Evolutionary conservation across 2,888 invertebrate genomes (phyloP).

Genomic region (Priapulus caudatus): DNA sequence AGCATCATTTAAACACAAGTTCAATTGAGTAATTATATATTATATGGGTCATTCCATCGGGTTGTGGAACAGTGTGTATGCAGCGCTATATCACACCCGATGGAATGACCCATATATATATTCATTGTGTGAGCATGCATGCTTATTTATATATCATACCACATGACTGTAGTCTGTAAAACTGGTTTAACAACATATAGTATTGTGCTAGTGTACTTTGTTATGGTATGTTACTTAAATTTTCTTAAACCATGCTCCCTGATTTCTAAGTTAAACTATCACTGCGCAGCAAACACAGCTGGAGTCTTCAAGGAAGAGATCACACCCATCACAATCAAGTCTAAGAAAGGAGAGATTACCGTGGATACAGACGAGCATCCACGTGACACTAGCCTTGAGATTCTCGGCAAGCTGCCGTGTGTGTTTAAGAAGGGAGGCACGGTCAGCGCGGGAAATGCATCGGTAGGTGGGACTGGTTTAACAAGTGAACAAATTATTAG

Average conservation of each 20-base stretch:
- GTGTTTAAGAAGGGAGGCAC: conserved; percentile 88
- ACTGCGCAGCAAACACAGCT: conserved; percentile 68
- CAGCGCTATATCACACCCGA: no score
- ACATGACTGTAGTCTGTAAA: no score
- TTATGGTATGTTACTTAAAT: background rate
- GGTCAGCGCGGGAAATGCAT: conserved; percentile 87
- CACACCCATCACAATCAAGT: conserved; percentile 65
- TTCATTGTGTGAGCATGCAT: no score
- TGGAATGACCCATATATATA: no score
- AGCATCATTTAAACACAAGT: no score
- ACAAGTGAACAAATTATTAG: no score
- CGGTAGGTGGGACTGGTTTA: conserved; percentile 55
- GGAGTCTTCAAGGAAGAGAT: conserved; percentile 85
- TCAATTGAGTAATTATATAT: no score
- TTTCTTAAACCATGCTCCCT: background rate
- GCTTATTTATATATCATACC: no score
- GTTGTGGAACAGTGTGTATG: no score
- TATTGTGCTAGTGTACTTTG: conserved; percentile 9
- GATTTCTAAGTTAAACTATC: no score
- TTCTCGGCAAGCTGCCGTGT: conserved; percentile 67
- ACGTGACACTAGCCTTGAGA: conserved; percentile 61
- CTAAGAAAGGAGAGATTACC: conserved; percentile 56
- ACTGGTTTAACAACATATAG: no score
- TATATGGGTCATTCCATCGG: no score
- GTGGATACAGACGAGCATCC: conserved; percentile 86